Evolutionary conservation across 2,888 invertebrate species (phyloP), one percentile per base, ranked within the genome.

Genomic region (Thecophora atra): DNA sequence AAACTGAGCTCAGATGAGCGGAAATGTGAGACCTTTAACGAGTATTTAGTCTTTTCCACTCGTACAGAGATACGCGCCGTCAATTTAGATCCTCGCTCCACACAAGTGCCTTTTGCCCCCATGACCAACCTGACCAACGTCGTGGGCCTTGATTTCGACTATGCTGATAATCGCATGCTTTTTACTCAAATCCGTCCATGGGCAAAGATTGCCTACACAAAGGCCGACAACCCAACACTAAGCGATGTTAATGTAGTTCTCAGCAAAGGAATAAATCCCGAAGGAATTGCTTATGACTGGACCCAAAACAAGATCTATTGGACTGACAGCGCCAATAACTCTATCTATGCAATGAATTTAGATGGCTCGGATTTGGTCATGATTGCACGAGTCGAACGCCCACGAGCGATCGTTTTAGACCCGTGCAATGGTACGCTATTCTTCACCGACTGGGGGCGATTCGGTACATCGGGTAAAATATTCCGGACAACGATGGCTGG

Each of bases 281-380:
- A 97, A 85, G 96, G 97, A 5, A 94, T 97, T 75, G 95, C 97
- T 0, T 97, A 97, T 83, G 99, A 99, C 83, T 99, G 99, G 99
- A 96, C 98, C 0, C 96, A 96, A 78, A 94, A 95, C 83, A 98
- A 98, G 85, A 91, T 99, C 51, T 99, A 98, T 85, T 99, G 98
- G 97, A 97, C 98, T 0, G 99, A 99, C 81, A 96, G 96, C 37
- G 93, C 94, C 0, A 97, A 97, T 79, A 96, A 95, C 80, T 95
- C 95, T 15, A 97, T 98, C 71, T 97, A 97, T 81, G 94, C 97
- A 0, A 96, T 98, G 94, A 96, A 97, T 82, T 87, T 95, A 26
- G 95, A 97, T 81, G 95, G 96, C 2, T 89, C 92, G 0, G 93
- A 95, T 78, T 87, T 95, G 64, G 95, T 97, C 0, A 96, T 96